Evolutionary conservation across 2,113 vertebrate genomes (phyloP), one percentile per base, ranked within the genome.

Genomic region (Dasyprocta punctata): DNA sequence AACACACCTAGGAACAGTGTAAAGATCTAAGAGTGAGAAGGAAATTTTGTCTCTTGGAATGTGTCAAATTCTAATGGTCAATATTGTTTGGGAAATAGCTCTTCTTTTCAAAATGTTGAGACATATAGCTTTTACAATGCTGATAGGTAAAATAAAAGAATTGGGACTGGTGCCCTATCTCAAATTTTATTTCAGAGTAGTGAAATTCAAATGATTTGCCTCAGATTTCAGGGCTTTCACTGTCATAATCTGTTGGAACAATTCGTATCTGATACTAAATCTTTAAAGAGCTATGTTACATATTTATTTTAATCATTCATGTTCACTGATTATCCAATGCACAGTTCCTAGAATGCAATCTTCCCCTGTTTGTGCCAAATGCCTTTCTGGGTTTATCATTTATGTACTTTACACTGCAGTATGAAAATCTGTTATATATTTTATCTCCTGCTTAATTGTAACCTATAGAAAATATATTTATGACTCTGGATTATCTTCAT

Each of bases 401-500:
- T n/a, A n/a, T n/a, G n/a, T n/a, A n/a, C n/a, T n/a, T n/a, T n/a
- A n/a, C n/a, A n/a, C n/a, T n/a, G n/a, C n/a, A n/a, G n/a, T n/a
- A n/a, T n/a, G n/a, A n/a, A n/a, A n/a, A n/a, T n/a, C n/a, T n/a
- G n/a, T n/a, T n/a, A n/a, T n/a, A n/a, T n/a, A n/a, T n/a, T n/a
- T n/a, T n/a, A n/a, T n/a, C n/a, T n/a, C n/a, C n/a, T n/a, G n/a
- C n/a, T n/a, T n/a, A n/a, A n/a, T n/a, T n/a, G n/a, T n/a, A 44
- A 44, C 11, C 1, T 56, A 44, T 54, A 6, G 2, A 83, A 90
- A 36, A 30, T 4, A 54, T 69, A 61, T 22, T 17, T 63, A 16
- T 0, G 41, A 0, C 36, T 49, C 16, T 61, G 8, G 0, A 38
- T 1, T 26, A 47, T n/a, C 36, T 36, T 69, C 11, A 81, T 7